phyloP scores from a whole-genome alignment of 2,797 vertebrate species.

The Enteromius mattozi region DNA sequence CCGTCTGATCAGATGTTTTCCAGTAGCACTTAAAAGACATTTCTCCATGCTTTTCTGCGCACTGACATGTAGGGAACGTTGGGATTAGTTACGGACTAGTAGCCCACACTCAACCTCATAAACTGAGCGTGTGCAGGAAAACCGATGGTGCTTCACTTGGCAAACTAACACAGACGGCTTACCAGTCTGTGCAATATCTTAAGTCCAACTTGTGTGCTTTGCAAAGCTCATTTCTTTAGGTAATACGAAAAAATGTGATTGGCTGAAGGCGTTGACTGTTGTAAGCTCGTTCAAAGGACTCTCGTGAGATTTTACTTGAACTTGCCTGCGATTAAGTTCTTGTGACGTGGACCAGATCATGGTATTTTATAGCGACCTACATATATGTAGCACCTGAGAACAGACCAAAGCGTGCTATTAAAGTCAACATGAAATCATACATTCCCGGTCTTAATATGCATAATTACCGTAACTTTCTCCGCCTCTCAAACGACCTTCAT shows the following conservation, averaged over 20 bases:
- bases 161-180: constrained; percentile 23
- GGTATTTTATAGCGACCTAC: constrained; percentile 51
- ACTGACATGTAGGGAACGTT: background rate
- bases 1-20: constrained; percentile 63
- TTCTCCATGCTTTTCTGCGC: background rate
- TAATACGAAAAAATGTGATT: constrained; percentile 63
- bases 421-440: constrained; percentile 26
- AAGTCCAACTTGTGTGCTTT: constrained; percentile 29
- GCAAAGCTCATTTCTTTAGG: constrained; percentile 61
- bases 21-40: constrained; percentile 59
- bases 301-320: constrained; percentile 55
- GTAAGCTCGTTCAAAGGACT: constrained; percentile 72
- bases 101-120: constrained; percentile 8
- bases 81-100: constrained; percentile 12
- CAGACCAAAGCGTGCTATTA: constrained; percentile 51
- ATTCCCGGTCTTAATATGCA: background rate
- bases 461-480: background rate
- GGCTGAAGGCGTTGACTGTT: constrained; percentile 90
- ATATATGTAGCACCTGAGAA: constrained; percentile 47
- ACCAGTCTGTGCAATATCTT: constrained; percentile 25
- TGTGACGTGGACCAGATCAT: constrained; percentile 8
- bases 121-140: constrained; percentile 26
- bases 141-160: constrained; percentile 62
- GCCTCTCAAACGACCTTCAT: background rate
- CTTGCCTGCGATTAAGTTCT: constrained; percentile 53